Base-by-base conservation (phyloP, 2,888 invertebrate genomes). In the Thecocarcelia acutangulata region DNA sequence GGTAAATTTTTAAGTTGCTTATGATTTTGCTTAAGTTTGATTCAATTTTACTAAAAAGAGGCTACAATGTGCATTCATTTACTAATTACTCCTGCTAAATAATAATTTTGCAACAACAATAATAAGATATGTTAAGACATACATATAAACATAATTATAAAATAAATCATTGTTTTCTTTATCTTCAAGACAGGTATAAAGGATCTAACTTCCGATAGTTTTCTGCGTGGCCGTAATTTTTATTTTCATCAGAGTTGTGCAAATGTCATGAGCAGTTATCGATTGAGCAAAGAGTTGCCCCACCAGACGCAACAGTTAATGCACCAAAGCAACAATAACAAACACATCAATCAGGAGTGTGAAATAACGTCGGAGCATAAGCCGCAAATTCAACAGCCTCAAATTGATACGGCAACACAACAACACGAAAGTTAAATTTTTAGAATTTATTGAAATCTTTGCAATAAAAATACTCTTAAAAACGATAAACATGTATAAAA, bases 1-100 rank as follows among this genome's bases (percentile, higher is more conserved):
- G 94, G 94, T 94, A 91, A 93, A 94, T 87, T 87, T 87, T 87
- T 88, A 83, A 86, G 88, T 89, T 89, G 84, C 80, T 70, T 83
- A 64, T 78, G 46, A 61, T 52, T 78, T 83, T 42, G 15, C n/a
- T 58, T 64, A 42, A 15, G 19, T 66, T 72, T 15, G 5, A 40
- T 37, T 58, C 17, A 13, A 4, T 40, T 63, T 9, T 42, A 24
- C 8, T 52, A 9, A 21, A 28, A 13, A 56, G 15, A 9, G 5
- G 6, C 4, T 5, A 21, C 33, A 2, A 6, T 5, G 21, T 21
- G 8, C 33, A 3, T 9, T 33, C 33, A 28, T 3, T 13, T 40
- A n/a, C n/a, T n/a, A n/a, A n/a, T n/a, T n/a, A n/a, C n/a, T n/a
- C n/a, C n/a, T n/a, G 8, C 8, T 40, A 19, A 4, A 58, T n/a